A percentile compares a stretch with the other conserved stretches of the same genome.
Conservation (phyloP, 1,140 invertebrate species). For the Tachypleus tridentatus region DNA sequence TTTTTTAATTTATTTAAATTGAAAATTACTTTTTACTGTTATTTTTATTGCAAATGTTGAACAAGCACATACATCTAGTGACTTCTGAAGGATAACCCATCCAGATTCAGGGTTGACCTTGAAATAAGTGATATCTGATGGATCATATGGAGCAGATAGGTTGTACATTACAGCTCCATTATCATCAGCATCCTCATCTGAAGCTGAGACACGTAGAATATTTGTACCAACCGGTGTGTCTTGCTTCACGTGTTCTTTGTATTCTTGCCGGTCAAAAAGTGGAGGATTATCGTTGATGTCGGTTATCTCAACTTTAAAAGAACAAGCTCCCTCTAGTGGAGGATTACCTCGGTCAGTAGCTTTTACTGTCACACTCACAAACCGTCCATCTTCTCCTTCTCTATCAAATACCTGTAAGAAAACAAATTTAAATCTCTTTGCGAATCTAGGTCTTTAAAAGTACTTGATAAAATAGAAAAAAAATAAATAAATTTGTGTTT, state of each 20-base stretch:
- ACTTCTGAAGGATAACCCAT: constrained; percentile 88
- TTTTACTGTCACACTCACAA: constrained; percentile 89
- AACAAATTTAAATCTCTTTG: too few relatives aligned
- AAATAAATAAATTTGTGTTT: too few relatives aligned
- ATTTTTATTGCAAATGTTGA: too few relatives aligned
- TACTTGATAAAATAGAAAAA: too few relatives aligned
- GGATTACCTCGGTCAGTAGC: constrained; percentile 94
- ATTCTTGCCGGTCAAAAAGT: constrained; percentile 90
- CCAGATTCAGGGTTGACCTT: constrained; percentile 90
- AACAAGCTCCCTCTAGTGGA: constrained; percentile 84
- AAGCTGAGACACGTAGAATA: constrained; percentile 78
- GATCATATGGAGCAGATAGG: constrained; percentile 68
- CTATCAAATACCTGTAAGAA: constrained; percentile 65
- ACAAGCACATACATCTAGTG: constrained; percentile 73
- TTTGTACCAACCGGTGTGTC: constrained; percentile 90
- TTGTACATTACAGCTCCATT: constrained; percentile 59
- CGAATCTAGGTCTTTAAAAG: too few relatives aligned
- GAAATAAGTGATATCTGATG: constrained; percentile 80
- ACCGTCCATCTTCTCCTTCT: constrained; percentile 89
- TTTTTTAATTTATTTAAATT: too few relatives aligned
- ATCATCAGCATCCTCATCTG: constrained; percentile 90
- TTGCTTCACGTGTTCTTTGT: constrained; percentile 92
- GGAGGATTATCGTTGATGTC: constrained; percentile 89
- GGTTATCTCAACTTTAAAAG: constrained; percentile 90
- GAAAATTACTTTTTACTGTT: neutral